phyloP scores from a whole-genome alignment of 2,113 vertebrate genomes.

The Rynchops niger region DNA sequence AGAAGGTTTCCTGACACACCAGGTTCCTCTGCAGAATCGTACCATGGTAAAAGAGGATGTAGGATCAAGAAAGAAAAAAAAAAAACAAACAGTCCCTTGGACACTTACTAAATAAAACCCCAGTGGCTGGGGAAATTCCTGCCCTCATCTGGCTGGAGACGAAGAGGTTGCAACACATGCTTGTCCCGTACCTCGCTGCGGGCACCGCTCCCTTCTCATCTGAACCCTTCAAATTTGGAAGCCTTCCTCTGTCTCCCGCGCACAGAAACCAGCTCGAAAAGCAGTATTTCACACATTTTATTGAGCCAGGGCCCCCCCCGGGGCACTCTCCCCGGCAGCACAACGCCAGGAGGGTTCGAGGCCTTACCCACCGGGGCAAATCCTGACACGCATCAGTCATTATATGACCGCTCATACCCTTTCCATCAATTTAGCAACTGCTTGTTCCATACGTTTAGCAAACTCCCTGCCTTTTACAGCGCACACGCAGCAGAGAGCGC shows the following conservation, averaged over 20 bases:
- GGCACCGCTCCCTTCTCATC: not conserved
- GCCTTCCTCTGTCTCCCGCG: rapidly evolving
- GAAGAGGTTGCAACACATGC: not conserved
- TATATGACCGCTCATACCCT: not conserved
- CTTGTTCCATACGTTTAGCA: no score
- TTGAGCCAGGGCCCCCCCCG: not conserved
- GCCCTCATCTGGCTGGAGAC: not conserved
- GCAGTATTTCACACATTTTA: not conserved
- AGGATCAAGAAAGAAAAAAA: not conserved
- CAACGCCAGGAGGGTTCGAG: rapidly evolving
- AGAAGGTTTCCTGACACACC: not conserved
- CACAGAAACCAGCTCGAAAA: not conserved
- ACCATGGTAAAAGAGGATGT: not conserved
- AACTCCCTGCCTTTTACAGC: not conserved
- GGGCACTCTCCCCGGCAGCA: not conserved
- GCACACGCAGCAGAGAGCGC: rapidly evolving
- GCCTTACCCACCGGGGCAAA: rapidly evolving
- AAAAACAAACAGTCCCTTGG: rapidly evolving
- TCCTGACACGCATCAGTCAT: rapidly evolving
- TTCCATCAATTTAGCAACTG: no score
- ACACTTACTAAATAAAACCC: not conserved
- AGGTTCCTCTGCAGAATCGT: not conserved
- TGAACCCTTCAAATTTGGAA: not conserved
- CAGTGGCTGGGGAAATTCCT: not conserved
- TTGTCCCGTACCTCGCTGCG: not conserved